Conservation (phyloP, 2,113 vertebrate species). For the Bothrops jararaca region DNA sequence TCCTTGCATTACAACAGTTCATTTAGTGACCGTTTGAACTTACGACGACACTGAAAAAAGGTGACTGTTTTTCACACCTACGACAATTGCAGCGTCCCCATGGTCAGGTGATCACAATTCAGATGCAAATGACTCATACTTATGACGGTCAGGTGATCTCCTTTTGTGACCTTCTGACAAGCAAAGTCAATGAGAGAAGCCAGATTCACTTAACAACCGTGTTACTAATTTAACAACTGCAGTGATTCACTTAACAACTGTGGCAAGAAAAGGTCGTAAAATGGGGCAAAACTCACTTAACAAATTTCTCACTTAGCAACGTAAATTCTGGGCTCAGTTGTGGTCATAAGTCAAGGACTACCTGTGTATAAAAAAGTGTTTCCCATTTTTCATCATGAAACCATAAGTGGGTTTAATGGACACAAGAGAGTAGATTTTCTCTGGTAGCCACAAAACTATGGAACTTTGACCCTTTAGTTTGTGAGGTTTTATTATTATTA, state of each 20-base stretch:
- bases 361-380: background rate
- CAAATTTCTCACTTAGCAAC: background rate
- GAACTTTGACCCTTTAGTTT: background rate
- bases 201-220: too few relatives aligned
- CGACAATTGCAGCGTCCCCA: too few relatives aligned
- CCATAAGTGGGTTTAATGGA: background rate
- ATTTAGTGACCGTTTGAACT: background rate
- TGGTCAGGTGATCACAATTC: too few relatives aligned
- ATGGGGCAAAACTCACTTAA: background rate
- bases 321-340: background rate
- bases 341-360: background rate
- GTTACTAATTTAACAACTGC: too few relatives aligned
- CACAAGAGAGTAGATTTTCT: background rate
- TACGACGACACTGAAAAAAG: background rate
- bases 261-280: too few relatives aligned
- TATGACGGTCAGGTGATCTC: too few relatives aligned
- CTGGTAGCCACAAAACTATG: background rate
- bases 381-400: background rate
- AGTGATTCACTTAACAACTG: too few relatives aligned
- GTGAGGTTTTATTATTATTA: background rate
- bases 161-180: background rate
- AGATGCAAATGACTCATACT: too few relatives aligned
- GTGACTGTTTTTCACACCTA: too few relatives aligned
- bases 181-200: too few relatives aligned
- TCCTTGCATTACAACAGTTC: background rate